Percentiles rank a stretch among this genome's conserved stretches.
phyloP scores from a whole-genome alignment of 1,140 invertebrate species.

The Drosophila persimilis region DNA sequence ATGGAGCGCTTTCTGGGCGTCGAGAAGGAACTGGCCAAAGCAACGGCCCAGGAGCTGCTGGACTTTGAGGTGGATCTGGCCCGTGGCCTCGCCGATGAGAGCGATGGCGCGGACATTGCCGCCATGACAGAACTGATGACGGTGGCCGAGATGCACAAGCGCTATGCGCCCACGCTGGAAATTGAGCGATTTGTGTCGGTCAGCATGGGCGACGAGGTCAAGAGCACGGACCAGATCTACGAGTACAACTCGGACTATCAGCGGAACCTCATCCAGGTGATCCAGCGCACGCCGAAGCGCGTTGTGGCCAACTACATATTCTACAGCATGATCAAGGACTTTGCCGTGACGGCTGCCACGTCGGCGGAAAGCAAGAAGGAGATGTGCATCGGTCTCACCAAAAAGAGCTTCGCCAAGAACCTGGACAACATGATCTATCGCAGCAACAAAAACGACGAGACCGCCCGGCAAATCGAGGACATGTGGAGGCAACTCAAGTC shows the following conservation, averaged over 20 bases:
- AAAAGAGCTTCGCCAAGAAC: constrained; percentile 61
- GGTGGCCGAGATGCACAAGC: constrained; percentile 40
- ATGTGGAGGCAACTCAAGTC: constrained; percentile 65
- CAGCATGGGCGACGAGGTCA: constrained; percentile 34
- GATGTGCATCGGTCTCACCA: constrained; percentile 48
- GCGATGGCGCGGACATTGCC: constrained; percentile 27
- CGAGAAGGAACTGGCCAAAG: constrained; percentile 14
- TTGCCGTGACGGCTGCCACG: constrained; percentile 23
- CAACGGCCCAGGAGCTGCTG: constrained; percentile 54
- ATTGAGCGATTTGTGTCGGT: constrained; percentile 42
- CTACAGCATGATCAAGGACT: constrained; percentile 49
- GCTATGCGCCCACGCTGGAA: constrained; percentile 44
- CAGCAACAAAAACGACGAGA: constrained; percentile 46
- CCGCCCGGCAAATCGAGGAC: constrained; percentile 50
- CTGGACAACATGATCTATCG: constrained; percentile 74
- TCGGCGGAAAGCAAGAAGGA: constrained; percentile 6
- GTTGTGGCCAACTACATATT: constrained; percentile 71
- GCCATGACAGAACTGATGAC: constrained; percentile 35
- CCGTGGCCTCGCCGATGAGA: constrained; percentile 42
- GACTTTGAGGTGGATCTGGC: constrained; percentile 70
- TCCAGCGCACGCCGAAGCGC: constrained; percentile 38
- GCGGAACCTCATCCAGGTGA: constrained; percentile 48
- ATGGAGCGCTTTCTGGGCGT: constrained; percentile 46
- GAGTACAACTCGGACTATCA: constrained; percentile 53
- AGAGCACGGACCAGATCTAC: constrained; percentile 42